Evolutionary conservation across 2,113 vertebrate genomes (phyloP).

Genomic region (Peromyscus leucopus): DNA sequence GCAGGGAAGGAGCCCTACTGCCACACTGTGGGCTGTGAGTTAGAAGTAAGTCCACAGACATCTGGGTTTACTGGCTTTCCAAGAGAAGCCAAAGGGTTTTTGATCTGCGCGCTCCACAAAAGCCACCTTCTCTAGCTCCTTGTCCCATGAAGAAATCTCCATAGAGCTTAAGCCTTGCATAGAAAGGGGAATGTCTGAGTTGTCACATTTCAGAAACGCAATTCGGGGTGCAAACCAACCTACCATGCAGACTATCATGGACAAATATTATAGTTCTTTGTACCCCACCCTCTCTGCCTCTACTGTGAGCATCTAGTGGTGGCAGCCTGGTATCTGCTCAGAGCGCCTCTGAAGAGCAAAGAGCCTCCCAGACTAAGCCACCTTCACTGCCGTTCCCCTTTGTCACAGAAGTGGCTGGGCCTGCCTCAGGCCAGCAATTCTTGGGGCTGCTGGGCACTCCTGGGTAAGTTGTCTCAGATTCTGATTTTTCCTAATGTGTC

Average conservation of each 20-base stretch:
- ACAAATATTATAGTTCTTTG: not conserved
- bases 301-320: not conserved
- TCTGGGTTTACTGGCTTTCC: conserved; percentile 33
- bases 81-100: conserved; percentile 15
- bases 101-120: not conserved
- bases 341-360: not conserved
- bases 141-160: not conserved
- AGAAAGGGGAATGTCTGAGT: not conserved
- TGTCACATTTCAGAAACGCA: conserved; percentile 29
- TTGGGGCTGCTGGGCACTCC: not conserved
- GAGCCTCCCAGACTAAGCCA: not conserved
- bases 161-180: not conserved
- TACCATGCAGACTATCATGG: not conserved
- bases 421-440: not conserved
- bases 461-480: not conserved
- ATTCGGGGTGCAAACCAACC: not conserved
- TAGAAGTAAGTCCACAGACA: conserved; percentile 47
- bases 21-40: not conserved
- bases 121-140: not conserved
- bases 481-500: conserved; percentile 23
- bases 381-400: not conserved
- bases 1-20: conserved; percentile 12
- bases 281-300: not conserved
- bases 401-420: not conserved
- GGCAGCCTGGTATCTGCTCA: not conserved